Evolutionary conservation across 2,113 vertebrate genomes (phyloP), one percentile per base, ranked within the genome.

Genomic region (Pseudopipra pipra): DNA sequence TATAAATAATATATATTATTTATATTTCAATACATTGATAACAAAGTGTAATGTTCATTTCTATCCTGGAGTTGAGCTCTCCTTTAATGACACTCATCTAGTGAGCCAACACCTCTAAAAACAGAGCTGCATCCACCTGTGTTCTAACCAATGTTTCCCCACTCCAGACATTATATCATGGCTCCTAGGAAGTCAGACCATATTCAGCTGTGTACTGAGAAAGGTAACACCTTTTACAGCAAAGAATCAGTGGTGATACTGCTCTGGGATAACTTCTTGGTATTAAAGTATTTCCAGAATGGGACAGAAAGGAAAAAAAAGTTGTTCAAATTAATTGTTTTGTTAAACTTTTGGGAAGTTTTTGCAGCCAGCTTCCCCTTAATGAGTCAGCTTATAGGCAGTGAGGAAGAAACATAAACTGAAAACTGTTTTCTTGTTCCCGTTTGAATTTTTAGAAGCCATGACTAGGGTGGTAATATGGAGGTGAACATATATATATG

Each of bases 401-500:
- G 37, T 33, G 15, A 23, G 41, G 13, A 11, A 31, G 71, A 87
- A 37, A 17, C 21, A 39, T 5, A 5, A 55, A 14, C n/a, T 85
- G 25, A 30, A 58, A 89, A 11, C 3, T 22, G 2, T 14, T 72
- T 68, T 75, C 19, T 65, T 63, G 24, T 59, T 68, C 33, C 22
- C 17, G 54, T 37, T n/a, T 39, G 54, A 75, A 44, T 8, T 85
- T 68, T 25, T 2, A 61, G 52, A 28, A 18, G 31, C 19, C 12
- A 2, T 3, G 23, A 17, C 20, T 35, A 12, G 22, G 17, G 37
- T 8, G 47, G 39, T 7, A 51, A 8, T 11, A 22, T 3, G 9
- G 66, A 56, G 11, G 15, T 35, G 44, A 63, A 24, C 4, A 23
- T 11, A 2, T 17, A 31, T 11, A 2, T 17, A 31, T 0, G 2